phyloP scores from a whole-genome alignment of 2,888 invertebrate species.

The Agonopterix arenella region DNA sequence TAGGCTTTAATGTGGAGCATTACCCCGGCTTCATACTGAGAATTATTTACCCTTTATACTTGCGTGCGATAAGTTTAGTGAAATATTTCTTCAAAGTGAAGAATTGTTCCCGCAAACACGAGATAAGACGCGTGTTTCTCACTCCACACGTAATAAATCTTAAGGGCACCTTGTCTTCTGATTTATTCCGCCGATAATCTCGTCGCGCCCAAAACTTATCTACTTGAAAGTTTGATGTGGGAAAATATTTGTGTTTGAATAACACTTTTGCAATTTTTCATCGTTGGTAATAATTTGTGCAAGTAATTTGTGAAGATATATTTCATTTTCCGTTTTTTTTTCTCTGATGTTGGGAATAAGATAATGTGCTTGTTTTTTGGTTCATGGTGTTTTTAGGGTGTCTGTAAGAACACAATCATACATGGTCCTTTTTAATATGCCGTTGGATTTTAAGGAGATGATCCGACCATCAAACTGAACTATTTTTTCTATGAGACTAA shows the following conservation, averaged over 20 bases:
- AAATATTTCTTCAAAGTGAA: conserved; percentile 3
- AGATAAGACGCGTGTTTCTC: conserved; percentile 31
- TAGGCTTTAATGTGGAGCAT: neutral
- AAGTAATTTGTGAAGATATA: too few relatives aligned
- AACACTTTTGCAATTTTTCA: too few relatives aligned
- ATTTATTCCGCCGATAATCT: conserved; percentile 55
- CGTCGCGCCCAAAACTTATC: conserved; percentile 39
- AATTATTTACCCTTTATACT: neutral
- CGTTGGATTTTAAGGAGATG: too few relatives aligned
- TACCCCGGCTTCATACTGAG: neutral
- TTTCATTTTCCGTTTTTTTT: too few relatives aligned
- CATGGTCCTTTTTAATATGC: too few relatives aligned
- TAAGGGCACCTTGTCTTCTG: conserved; percentile 37
- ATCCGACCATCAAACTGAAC: too few relatives aligned
- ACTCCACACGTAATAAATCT: conserved; percentile 43
- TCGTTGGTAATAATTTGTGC: too few relatives aligned
- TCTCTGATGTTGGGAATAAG: too few relatives aligned
- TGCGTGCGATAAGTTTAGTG: neutral
- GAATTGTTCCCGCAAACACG: conserved; percentile 31
- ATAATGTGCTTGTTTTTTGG: too few relatives aligned
- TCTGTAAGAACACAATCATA: too few relatives aligned
- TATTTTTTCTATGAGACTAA: too few relatives aligned
- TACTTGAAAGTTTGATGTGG: conserved; percentile 28
- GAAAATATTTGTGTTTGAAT: conserved; percentile 3
- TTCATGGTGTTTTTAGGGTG: too few relatives aligned